A percentile compares a stretch with the other conserved stretches of the same genome.
Evolutionary conservation across 2,797 vertebrate genomes (phyloP).

Genomic region (Ispidina lecontei): DNA sequence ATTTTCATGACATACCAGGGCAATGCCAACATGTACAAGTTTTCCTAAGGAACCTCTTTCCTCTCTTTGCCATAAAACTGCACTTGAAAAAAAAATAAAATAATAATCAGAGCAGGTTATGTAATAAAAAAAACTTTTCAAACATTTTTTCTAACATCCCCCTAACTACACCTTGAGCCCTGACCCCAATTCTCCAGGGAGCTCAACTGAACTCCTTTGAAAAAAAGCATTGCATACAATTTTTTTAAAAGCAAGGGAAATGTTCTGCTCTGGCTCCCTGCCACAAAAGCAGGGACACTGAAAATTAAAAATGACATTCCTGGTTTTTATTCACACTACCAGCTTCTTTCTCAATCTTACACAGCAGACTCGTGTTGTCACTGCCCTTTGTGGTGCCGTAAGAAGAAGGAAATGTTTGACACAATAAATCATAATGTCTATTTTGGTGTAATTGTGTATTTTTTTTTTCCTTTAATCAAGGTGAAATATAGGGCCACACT

Average conservation of each 20-base stretch:
- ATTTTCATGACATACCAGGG: background rate
- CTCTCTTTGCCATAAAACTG: background rate
- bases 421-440: constrained; percentile 55
- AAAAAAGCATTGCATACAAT: background rate
- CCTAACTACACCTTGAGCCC: background rate
- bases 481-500: constrained; percentile 33
- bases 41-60: background rate
- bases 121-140: background rate
- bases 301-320: constrained; percentile 49
- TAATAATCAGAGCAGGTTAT: background rate
- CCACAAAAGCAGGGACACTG: background rate
- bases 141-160: background rate
- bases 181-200: background rate
- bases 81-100: no score
- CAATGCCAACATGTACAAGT: background rate
- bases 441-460: constrained; percentile 44
- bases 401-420: constrained; percentile 27
- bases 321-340: constrained; percentile 2
- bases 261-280: background rate
- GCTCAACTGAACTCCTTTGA: background rate
- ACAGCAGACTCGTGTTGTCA: background rate
- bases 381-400: constrained; percentile 32
- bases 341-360: background rate
- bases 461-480: constrained; percentile 44
- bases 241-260: background rate